Evolutionary conservation across 2,797 vertebrate species (phyloP).

Genomic region (Acanthurus leucopareius): DNA sequence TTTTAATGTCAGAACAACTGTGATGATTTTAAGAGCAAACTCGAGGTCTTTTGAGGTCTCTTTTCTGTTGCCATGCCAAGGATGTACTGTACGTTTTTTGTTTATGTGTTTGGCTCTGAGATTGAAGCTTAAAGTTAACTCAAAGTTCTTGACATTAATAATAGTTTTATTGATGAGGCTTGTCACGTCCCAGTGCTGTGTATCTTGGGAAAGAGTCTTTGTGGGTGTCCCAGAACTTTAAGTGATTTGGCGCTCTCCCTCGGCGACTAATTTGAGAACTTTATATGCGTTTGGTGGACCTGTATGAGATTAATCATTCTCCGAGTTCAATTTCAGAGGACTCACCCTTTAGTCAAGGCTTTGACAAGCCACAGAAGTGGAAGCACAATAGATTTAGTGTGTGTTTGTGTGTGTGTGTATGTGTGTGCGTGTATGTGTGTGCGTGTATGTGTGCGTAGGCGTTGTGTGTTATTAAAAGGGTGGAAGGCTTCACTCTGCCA

Average conservation of each 20-base stretch:
- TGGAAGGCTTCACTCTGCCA: conserved; percentile 25
- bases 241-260: conserved; percentile 30
- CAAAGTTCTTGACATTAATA: conserved; percentile 63
- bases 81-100: conserved; percentile 42
- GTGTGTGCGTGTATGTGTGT: conserved; percentile 24
- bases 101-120: conserved; percentile 54
- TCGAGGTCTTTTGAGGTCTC: conserved; percentile 43
- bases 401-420: conserved; percentile 22
- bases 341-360: conserved; percentile 45
- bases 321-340: conserved; percentile 46
- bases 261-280: conserved; percentile 51
- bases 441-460: conserved; percentile 5
- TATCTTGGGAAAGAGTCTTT: conserved; percentile 52
- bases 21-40: conserved; percentile 50
- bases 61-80: conserved; percentile 30
- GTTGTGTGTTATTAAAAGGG: conserved; percentile 14
- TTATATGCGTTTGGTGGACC: conserved; percentile 30
- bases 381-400: conserved; percentile 27
- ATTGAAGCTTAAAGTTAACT: conserved; percentile 49
- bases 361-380: conserved; percentile 53
- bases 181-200: conserved; percentile 62
- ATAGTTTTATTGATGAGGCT: conserved; percentile 72
- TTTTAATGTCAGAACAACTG: conserved; percentile 17
- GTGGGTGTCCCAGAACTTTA: conserved; percentile 61
- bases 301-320: conserved; percentile 54